Evolutionary conservation across 2,797 vertebrate genomes (phyloP).

Genomic region (Gambusia yucatana): DNA sequence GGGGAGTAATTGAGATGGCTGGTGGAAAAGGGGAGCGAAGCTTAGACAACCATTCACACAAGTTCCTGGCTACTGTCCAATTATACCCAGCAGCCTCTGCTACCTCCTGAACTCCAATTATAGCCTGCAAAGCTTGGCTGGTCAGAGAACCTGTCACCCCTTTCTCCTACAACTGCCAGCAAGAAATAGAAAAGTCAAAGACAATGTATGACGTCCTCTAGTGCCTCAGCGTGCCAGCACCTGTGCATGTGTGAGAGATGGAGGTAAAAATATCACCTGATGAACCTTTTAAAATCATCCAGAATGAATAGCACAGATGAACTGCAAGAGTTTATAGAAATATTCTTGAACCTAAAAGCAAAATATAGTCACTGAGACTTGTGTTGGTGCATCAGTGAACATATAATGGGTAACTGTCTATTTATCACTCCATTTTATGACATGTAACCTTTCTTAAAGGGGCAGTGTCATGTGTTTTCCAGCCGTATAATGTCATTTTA

Average conservation of each 20-base stretch:
- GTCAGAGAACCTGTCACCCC: constrained; percentile 73
- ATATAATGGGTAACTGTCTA: neutral
- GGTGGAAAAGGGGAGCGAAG: constrained; percentile 53
- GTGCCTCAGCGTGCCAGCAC: constrained; percentile 9
- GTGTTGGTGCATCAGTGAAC: neutral
- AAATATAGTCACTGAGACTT: neutral
- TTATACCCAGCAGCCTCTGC: constrained; percentile 71
- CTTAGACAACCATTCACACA: constrained; percentile 65
- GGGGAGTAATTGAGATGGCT: constrained; percentile 73
- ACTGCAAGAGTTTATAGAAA: neutral
- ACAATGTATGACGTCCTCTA: constrained; percentile 62
- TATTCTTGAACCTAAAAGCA: neutral
- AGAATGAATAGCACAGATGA: neutral
- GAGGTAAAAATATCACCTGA: constrained; percentile 15
- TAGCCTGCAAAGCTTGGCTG: constrained; percentile 58
- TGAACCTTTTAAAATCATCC: constrained; percentile 14
- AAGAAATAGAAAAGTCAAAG: constrained; percentile 69
- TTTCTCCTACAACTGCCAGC: constrained; percentile 34
- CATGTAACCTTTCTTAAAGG: neutral
- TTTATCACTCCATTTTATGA: neutral
- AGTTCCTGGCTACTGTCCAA: constrained; percentile 74
- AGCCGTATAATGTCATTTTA: no score
- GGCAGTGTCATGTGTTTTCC: no score
- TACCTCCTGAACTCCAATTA: constrained; percentile 79
- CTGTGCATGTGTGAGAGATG: neutral